These are phyloP conservation scores for Drosophila stalkeri DNA, from an alignment of 2,888 invertebrate genomes.

Conservation along the genomic window DNA sequence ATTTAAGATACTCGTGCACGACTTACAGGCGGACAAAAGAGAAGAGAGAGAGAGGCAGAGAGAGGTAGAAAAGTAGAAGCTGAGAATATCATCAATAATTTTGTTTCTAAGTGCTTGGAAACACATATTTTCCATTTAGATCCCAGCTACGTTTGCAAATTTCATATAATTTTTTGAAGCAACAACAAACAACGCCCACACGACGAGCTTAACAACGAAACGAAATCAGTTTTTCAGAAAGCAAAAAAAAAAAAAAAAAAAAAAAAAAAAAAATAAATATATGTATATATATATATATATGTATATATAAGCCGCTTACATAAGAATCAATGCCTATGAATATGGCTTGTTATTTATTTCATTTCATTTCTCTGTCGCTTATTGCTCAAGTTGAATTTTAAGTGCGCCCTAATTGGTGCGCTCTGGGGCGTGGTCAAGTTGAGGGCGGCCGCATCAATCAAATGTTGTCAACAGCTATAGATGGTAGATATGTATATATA, in stretches of 20 bases:
- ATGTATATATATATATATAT: too few relatives aligned
- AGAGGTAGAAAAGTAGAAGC: background rate
- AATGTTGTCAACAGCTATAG: conserved; percentile 48
- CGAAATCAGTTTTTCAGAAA: conserved; percentile 48
- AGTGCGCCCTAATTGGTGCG: conserved; percentile 58
- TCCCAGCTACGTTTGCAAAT: conserved; percentile 18
- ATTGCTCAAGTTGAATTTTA: conserved; percentile 36
- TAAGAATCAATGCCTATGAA: conserved; percentile 63
- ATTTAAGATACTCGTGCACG: conserved; percentile 15
- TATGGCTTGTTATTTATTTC: conserved; percentile 41
- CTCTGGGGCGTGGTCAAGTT: conserved; percentile 58
- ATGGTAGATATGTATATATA: conserved; percentile 4
- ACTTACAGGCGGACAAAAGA: background rate
- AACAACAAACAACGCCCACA: conserved; percentile 43
- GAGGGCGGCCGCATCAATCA: conserved; percentile 49
- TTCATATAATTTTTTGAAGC: conserved; percentile 47
- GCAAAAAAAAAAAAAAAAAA: background rate
- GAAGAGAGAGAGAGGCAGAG: background rate
- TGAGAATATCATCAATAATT: conserved; percentile 20
- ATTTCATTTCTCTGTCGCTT: conserved; percentile 17
- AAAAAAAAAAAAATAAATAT: conserved; percentile 13
- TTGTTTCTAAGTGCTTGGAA: conserved; percentile 24
- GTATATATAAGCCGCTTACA: conserved; percentile 69
- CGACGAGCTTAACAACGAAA: conserved; percentile 46
- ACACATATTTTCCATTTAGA: conserved; percentile 58